Conservation (phyloP, 2,113 vertebrate genomes). For the Fregetta grallaria region DNA sequence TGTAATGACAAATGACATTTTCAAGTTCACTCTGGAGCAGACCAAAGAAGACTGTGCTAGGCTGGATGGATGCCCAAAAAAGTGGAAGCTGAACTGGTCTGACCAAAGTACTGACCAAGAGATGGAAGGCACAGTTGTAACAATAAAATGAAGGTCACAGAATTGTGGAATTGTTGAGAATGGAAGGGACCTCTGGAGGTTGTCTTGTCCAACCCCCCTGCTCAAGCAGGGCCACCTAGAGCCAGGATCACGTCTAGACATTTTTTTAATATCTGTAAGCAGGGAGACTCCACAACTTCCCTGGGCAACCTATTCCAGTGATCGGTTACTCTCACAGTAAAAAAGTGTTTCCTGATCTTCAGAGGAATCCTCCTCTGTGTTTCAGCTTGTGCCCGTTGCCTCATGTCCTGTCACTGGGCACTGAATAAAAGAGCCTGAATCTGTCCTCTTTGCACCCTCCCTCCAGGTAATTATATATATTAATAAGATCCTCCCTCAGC, state of each 20-base stretch:
- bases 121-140: not conserved
- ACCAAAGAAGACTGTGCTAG: not conserved
- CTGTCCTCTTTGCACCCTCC: not conserved
- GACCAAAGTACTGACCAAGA: not conserved
- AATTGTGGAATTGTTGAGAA: not conserved
- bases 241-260: not conserved
- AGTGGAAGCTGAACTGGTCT: not conserved
- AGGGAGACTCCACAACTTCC: not conserved
- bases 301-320: not conserved
- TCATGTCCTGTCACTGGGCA: not conserved
- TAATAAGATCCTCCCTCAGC: not conserved
- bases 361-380: not conserved
- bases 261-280: not conserved
- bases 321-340: not conserved
- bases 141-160: not conserved
- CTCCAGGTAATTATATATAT: not conserved
- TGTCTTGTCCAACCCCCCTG: rapidly evolving
- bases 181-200: not conserved
- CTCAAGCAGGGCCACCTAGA: not conserved
- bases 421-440: not conserved
- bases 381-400: not conserved
- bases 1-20: not conserved
- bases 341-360: not conserved
- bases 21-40: not conserved
- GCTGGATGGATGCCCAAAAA: not conserved